A percentile compares a stretch with the other conserved stretches of the same genome.
Evolutionary conservation across 2,888 invertebrate species (phyloP).

Genomic region (Drosophila mulleri): DNA sequence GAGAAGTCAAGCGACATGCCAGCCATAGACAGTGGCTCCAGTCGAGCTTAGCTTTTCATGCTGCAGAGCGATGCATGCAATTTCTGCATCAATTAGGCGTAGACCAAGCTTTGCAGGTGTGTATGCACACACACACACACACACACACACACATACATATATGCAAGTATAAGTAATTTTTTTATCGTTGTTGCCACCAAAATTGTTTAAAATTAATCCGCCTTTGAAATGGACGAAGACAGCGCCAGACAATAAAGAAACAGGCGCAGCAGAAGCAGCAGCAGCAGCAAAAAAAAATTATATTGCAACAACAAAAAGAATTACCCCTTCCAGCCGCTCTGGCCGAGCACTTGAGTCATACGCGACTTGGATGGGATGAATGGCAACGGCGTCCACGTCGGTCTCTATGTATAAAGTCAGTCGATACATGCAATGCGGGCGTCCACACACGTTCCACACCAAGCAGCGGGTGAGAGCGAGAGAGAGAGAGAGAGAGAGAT

Average conservation of each 20-base stretch:
- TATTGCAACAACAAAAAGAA: conserved; percentile 19
- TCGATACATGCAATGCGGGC: conserved; percentile 67
- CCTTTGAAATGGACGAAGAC: conserved; percentile 41
- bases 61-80: conserved; percentile 62
- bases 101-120: conserved; percentile 57
- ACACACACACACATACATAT: not conserved
- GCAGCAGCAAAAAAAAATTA: conserved; percentile 8
- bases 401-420: conserved; percentile 57
- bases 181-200: conserved; percentile 54
- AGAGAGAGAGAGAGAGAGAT: not conserved
- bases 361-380: conserved; percentile 65
- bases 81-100: conserved; percentile 77
- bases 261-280: conserved; percentile 29
- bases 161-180: conserved; percentile 73
- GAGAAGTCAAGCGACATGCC: conserved; percentile 66
- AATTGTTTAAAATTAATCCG: conserved; percentile 75
- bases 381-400: conserved; percentile 53
- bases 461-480: not conserved
- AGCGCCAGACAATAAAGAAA: conserved; percentile 61
- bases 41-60: conserved; percentile 68
- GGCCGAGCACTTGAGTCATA: conserved; percentile 70
- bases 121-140: no score
- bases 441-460: conserved; percentile 19
- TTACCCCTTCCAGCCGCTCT: not conserved
- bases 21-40: conserved; percentile 36